Conservation (phyloP, 2,797 vertebrate species). For the Catostomus latipinnis region DNA sequence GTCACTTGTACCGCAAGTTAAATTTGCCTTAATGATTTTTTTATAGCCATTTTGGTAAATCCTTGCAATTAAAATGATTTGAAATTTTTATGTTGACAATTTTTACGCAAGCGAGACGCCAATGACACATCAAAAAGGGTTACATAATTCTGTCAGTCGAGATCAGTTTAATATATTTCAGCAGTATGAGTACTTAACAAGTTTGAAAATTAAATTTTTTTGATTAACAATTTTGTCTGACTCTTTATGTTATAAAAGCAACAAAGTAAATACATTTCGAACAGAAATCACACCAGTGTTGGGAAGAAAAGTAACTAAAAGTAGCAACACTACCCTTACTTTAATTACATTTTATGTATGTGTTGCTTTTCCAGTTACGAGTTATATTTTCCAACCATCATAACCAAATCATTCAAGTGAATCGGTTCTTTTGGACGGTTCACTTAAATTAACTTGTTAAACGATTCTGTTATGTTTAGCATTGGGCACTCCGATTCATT, state of each 20-base stretch:
- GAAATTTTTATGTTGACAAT: background rate
- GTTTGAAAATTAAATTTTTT: slow-evolving; percentile 33
- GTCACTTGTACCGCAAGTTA: background rate
- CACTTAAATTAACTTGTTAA: too few species aligned
- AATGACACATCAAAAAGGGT: background rate
- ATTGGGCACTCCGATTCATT: too few species aligned
- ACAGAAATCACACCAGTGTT: background rate
- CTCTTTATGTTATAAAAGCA: background rate
- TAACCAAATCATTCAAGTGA: too few species aligned
- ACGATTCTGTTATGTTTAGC: too few species aligned
- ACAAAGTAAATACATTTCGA: background rate
- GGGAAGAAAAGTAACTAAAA: too few species aligned
- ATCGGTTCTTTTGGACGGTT: too few species aligned
- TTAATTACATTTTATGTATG: too few species aligned
- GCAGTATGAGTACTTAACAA: background rate
- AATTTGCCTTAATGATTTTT: background rate
- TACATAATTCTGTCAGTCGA: background rate
- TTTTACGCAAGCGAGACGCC: background rate
- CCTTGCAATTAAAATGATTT: background rate
- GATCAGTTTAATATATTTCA: slow-evolving; percentile 26
- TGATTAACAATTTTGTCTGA: slow-evolving; percentile 25
- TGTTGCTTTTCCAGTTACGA: too few species aligned
- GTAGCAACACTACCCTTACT: too few species aligned
- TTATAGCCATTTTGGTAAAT: background rate
- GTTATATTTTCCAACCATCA: too few species aligned